Conservation (phyloP, 2,888 invertebrate genomes). For the Ornithoptera alexandrae region DNA sequence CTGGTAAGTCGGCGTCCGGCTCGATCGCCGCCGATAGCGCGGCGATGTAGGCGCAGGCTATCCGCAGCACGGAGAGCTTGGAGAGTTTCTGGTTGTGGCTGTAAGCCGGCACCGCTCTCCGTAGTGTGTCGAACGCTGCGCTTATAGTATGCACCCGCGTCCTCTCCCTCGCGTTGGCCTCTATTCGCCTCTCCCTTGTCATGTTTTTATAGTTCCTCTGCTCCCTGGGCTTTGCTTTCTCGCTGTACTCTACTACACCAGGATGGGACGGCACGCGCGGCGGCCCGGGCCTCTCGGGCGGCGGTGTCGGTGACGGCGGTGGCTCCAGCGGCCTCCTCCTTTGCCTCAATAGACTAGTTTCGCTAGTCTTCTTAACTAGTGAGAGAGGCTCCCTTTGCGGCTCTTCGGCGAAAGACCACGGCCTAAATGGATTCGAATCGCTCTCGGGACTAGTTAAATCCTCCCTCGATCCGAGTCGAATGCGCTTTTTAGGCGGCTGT, state of each 20-base stretch:
- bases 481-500: constrained; percentile 86
- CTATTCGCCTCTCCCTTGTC: constrained; percentile 94
- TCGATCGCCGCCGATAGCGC: constrained; percentile 89
- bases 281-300: constrained; percentile 55
- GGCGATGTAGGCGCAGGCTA: constrained; percentile 96
- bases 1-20: constrained; percentile 83
- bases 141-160: constrained; percentile 97
- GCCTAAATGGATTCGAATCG: constrained; percentile 79
- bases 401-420: constrained; percentile 82
- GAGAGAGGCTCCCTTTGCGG: constrained; percentile 84
- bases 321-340: constrained; percentile 60
- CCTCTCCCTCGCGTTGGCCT: constrained; percentile 95
- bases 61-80: constrained; percentile 93
- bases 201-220: constrained; percentile 97
- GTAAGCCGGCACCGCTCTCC: constrained; percentile 92
- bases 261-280: constrained; percentile 79
- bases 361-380: constrained; percentile 76
- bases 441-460: constrained; percentile 65
- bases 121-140: constrained; percentile 94
- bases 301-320: constrained; percentile 50
- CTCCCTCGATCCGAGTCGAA: constrained; percentile 74
- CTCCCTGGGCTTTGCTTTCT: constrained; percentile 73
- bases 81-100: constrained; percentile 96
- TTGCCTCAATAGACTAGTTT: constrained; percentile 57
- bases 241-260: constrained; percentile 61